phyloP scores from a whole-genome alignment of 2,113 vertebrate genomes.

The Semnornis frantzii region DNA sequence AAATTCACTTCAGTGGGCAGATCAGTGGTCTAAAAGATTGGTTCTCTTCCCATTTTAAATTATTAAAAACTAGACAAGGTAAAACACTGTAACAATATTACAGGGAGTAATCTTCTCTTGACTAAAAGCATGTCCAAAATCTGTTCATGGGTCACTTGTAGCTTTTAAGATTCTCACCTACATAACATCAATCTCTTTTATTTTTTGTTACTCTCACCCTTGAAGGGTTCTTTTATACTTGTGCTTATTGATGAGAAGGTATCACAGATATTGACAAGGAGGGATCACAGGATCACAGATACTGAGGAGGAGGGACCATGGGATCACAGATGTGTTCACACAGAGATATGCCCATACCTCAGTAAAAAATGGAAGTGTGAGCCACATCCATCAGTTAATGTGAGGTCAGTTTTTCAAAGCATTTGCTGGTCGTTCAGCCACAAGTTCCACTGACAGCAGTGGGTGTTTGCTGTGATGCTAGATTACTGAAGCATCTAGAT shows the following conservation, averaged over 20 bases:
- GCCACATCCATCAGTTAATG: neutral
- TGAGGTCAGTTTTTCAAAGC: neutral
- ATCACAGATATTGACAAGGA: neutral
- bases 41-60: neutral
- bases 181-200: neutral
- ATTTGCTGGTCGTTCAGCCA: neutral
- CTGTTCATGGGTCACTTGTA: neutral
- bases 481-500: neutral
- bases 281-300: neutral
- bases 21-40: neutral
- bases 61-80: neutral
- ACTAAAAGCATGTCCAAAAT: neutral
- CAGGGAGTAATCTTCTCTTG: neutral
- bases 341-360: neutral
- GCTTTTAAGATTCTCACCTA: neutral
- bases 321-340: too few species aligned
- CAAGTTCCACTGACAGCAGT: neutral
- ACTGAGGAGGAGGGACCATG: neutral
- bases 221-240: neutral
- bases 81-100: neutral
- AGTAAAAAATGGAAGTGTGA: neutral
- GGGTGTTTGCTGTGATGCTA: neutral
- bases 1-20: neutral
- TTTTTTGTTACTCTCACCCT: conserved; percentile 11
- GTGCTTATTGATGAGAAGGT: neutral